Conservation (phyloP, 2,888 invertebrate species). For the Hirtodrosophila trivittata region DNA sequence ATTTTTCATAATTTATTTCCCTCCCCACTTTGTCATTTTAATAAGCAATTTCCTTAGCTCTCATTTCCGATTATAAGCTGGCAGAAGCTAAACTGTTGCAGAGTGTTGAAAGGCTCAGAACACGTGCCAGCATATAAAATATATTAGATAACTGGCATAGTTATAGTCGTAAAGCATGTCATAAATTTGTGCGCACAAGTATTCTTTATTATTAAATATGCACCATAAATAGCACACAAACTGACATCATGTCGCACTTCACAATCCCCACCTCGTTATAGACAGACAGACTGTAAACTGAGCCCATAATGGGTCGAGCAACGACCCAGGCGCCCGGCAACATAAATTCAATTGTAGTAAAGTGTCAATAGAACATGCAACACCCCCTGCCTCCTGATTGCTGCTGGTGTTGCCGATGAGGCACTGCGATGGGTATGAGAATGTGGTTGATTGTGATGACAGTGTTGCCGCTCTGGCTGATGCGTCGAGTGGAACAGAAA, state of each 20-base stretch:
- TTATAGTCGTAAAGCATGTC: constrained; percentile 2
- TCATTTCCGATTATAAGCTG: too few relatives aligned
- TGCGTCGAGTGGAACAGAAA: constrained; percentile 28
- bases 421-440: neutral
- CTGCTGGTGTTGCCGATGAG: neutral
- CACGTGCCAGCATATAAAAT: constrained; percentile 33
- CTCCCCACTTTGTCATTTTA: too few relatives aligned
- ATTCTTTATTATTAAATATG: constrained; percentile 31
- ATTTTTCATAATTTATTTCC: too few relatives aligned
- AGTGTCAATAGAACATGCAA: constrained; percentile 60
- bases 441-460: neutral
- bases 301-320: constrained; percentile 39
- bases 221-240: constrained; percentile 44
- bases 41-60: too few relatives aligned
- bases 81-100: neutral
- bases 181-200: constrained; percentile 17
- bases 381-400: constrained; percentile 39
- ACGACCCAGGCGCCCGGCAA: constrained; percentile 43
- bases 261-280: neutral
- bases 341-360: constrained; percentile 60
- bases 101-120: neutral
- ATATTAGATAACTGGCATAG: neutral
- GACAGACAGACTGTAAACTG: constrained; percentile 14
- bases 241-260: too few relatives aligned
- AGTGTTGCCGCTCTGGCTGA: too few relatives aligned